phyloP scores from a whole-genome alignment of 2,888 invertebrate genomes.

The Apamea anceps region DNA sequence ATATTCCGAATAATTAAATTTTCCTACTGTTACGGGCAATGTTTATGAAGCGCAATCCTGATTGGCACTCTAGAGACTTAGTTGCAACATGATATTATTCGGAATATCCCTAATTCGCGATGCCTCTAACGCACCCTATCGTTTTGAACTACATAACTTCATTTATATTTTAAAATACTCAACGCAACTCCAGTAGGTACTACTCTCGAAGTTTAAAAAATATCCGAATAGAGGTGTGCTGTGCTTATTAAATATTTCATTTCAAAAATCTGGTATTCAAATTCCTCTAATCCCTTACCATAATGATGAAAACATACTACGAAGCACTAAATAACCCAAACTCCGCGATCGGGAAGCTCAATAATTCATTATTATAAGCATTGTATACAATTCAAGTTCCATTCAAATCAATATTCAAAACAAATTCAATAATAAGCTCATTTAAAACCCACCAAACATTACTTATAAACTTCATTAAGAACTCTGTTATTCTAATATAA shows the following conservation, averaged over 20 bases:
- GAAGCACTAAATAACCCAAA: slow-evolving; percentile 72
- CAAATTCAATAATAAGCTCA: slow-evolving; percentile 67
- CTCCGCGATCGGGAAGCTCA: slow-evolving; percentile 66
- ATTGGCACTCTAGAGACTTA: slow-evolving; percentile 35
- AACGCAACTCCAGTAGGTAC: too few species aligned
- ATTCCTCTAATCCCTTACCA: slow-evolving; percentile 67
- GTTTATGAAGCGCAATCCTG: slow-evolving; percentile 20
- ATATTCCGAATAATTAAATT: slow-evolving; percentile 27
- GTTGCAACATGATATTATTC: slow-evolving; percentile 16
- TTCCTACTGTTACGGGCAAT: slow-evolving; percentile 7
- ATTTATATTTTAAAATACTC: slow-evolving; percentile 48
- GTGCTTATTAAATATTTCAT: slow-evolving; percentile 42
- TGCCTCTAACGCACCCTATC: slow-evolving; percentile 3
- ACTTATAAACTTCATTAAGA: slow-evolving; percentile 54
- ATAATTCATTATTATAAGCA: slow-evolving; percentile 63
- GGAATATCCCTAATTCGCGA: slow-evolving; percentile 15
- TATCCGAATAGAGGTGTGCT: slow-evolving; percentile 69
- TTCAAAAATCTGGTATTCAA: slow-evolving; percentile 62
- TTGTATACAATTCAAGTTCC: slow-evolving; percentile 68
- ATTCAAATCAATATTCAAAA: slow-evolving; percentile 61
- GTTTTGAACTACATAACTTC: slow-evolving; percentile 56
- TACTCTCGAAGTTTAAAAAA: slow-evolving; percentile 59
- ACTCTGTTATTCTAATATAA: slow-evolving; percentile 55
- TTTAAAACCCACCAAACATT: slow-evolving; percentile 55
- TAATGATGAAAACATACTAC: slow-evolving; percentile 71